Evolutionary conservation across 2,888 invertebrate species (phyloP).

Genomic region (Tuta absoluta): DNA sequence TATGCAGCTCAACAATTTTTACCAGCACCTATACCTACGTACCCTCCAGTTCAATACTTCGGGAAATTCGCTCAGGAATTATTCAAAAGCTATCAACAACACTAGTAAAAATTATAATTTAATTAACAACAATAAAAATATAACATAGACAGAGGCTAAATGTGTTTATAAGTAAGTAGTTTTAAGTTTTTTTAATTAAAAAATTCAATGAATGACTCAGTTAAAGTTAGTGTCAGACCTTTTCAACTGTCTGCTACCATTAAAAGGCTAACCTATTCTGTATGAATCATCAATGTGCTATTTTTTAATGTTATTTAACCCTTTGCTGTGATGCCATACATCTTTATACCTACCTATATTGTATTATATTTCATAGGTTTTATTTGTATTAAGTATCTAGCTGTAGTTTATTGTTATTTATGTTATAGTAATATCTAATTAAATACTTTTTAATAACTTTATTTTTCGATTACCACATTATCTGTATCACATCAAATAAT

Average conservation of each 20-base stretch:
- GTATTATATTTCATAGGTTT: not conserved
- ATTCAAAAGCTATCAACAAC: slow-evolving; percentile 43
- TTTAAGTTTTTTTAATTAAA: too few relatives aligned
- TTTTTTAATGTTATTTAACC: not conserved
- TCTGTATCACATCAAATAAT: too few relatives aligned
- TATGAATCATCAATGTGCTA: too few relatives aligned
- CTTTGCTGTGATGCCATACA: slow-evolving; percentile 17
- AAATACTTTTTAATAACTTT: too few relatives aligned
- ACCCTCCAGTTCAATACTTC: slow-evolving; percentile 62
- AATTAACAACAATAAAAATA: not conserved
- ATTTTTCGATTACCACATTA: too few relatives aligned
- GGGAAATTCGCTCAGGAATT: slow-evolving; percentile 62
- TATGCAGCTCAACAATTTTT: slow-evolving; percentile 22
- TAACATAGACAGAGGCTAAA: not conserved
- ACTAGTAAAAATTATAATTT: not conserved
- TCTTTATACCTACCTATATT: not conserved
- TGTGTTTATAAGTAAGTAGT: not conserved
- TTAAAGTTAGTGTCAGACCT: too few relatives aligned
- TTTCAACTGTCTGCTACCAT: too few relatives aligned
- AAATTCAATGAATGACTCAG: too few relatives aligned
- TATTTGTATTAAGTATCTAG: not conserved
- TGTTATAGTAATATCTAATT: too few relatives aligned
- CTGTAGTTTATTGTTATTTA: not conserved
- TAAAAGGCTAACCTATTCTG: too few relatives aligned
- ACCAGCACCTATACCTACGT: slow-evolving; percentile 45